phyloP scores from a whole-genome alignment of 2,797 vertebrate genomes.

The Neosilurus mollespiculum region DNA sequence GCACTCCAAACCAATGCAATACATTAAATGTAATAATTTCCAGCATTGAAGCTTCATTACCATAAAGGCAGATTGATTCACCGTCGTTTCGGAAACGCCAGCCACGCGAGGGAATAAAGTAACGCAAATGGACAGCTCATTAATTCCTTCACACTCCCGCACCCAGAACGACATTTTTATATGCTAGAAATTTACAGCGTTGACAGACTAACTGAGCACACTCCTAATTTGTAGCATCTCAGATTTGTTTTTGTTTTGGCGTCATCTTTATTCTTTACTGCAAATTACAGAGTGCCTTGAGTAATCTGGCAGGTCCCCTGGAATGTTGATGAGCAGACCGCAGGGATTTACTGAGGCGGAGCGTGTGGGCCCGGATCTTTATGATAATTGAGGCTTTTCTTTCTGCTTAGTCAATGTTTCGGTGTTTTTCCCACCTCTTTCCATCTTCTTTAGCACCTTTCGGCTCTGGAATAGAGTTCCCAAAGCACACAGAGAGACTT shows the following conservation, averaged over 20 bases:
- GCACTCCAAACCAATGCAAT: conserved; percentile 62
- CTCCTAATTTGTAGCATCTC: conserved; percentile 77
- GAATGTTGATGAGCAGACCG: conserved; percentile 71
- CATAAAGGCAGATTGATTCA: conserved; percentile 73
- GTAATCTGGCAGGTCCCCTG: conserved; percentile 69
- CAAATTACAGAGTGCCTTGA: conserved; percentile 74
- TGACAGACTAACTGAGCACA: conserved; percentile 71
- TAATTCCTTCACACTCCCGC: conserved; percentile 67
- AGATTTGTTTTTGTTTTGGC: conserved; percentile 80
- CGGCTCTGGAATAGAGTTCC: conserved; percentile 32
- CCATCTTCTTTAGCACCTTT: conserved; percentile 40
- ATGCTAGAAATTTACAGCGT: conserved; percentile 68
- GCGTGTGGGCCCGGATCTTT: conserved; percentile 71
- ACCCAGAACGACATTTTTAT: conserved; percentile 65
- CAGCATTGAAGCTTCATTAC: conserved; percentile 67
- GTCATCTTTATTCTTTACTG: conserved; percentile 80
- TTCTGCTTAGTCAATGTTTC: conserved; percentile 66
- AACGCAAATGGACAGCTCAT: conserved; percentile 74
- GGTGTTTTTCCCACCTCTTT: conserved; percentile 46
- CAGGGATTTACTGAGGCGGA: conserved; percentile 64
- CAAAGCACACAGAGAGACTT: conserved; percentile 23
- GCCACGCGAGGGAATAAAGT: conserved; percentile 71
- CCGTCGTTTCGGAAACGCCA: conserved; percentile 64
- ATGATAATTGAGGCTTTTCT: conserved; percentile 76
- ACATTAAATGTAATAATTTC: conserved; percentile 71